Evolutionary conservation across 2,113 vertebrate species (phyloP), one percentile per base, ranked within the genome.

Genomic region (Heterotis niloticus): DNA sequence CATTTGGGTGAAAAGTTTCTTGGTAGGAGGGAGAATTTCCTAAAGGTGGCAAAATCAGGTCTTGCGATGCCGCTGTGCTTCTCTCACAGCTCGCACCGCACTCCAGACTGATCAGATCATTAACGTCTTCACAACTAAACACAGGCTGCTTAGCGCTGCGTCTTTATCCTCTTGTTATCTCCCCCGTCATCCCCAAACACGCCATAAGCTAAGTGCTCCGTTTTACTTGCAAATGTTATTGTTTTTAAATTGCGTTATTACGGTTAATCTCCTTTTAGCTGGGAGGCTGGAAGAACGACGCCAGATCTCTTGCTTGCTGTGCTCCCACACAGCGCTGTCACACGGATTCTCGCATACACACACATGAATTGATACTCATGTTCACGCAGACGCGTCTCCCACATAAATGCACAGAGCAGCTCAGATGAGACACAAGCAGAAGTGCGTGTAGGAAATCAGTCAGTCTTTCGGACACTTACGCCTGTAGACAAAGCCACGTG

Each of bases 201-300:
- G 76, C 51, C 77, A 79, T 77, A 44, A 75, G 80, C 78, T 85
- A 82, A 85, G 79, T 80, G 74, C 79, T 78, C 59, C 60, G 82
- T 77, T 77, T 84, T 71, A 68, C 75, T 81, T 60, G 74, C 79
- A 81, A 84, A 76, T 79, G 82, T 84, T 81, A 82, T 81, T 88
- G 85, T 88, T 85, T 86, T 86, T 83, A 84, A 83, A 86, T 82
- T 75, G 73, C 76, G 71, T 84, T 83, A 82, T 84, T 85, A 86
- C 76, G 64, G 76, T 84, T 85, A 83, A 85, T 84, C 81, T 83
- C 56, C 80, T 79, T 82, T 82, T 82, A 76, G 81, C 82, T 81
- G 56, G 65, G 76, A 82, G 77, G 65, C 76, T 73, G 64, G 69
- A 70, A 60, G 69, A 79, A 62, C 76, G 52, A 60, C 68, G 16